Conservation (phyloP, 92 coral and sea anemone species). For the Bergia sp. region DNA sequence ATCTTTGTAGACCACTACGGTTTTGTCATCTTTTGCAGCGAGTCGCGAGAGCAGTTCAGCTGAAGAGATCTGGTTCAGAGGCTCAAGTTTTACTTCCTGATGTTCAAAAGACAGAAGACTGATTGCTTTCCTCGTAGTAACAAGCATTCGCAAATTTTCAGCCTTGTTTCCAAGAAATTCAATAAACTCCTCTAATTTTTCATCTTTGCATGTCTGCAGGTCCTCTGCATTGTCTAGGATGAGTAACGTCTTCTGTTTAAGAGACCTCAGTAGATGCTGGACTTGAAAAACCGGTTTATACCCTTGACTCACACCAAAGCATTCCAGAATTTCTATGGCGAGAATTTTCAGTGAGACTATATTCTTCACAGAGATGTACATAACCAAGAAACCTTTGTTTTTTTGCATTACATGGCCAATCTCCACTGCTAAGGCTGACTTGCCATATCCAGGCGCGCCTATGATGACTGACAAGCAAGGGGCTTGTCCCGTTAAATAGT, state of each 20-base stretch:
- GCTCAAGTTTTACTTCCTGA: not conserved
- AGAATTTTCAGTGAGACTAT: constrained; percentile 31
- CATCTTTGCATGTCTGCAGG: constrained; percentile 46
- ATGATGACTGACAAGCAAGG: constrained; percentile 40
- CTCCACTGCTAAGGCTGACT: constrained; percentile 53
- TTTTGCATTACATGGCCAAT: constrained; percentile 54
- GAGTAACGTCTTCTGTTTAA: constrained; percentile 46
- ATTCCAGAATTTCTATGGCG: constrained; percentile 51
- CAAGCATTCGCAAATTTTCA: constrained; percentile 50
- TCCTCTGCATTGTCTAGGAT: constrained; percentile 82
- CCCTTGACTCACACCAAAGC: constrained; percentile 20
- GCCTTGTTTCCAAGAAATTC: constrained; percentile 49
- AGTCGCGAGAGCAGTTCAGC: constrained; percentile 12
- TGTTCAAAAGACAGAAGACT: constrained; percentile 1
- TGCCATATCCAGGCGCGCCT: constrained; percentile 78
- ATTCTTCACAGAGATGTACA: constrained; percentile 48
- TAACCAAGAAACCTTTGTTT: constrained; percentile 40
- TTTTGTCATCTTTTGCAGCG: not conserved
- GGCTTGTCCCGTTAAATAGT: constrained; percentile 1
- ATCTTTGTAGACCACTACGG: not conserved
- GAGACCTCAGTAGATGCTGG: constrained; percentile 30
- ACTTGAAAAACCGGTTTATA: constrained; percentile 50
- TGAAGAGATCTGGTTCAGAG: not conserved
- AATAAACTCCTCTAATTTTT: constrained; percentile 53
- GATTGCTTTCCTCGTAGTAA: constrained; percentile 55